Percentiles rank a stretch among this genome's conserved stretches.
These are phyloP conservation scores for Tragelaphus oryx DNA, from an alignment of 2,797 vertebrate genomes.

Conservation along the genomic window DNA sequence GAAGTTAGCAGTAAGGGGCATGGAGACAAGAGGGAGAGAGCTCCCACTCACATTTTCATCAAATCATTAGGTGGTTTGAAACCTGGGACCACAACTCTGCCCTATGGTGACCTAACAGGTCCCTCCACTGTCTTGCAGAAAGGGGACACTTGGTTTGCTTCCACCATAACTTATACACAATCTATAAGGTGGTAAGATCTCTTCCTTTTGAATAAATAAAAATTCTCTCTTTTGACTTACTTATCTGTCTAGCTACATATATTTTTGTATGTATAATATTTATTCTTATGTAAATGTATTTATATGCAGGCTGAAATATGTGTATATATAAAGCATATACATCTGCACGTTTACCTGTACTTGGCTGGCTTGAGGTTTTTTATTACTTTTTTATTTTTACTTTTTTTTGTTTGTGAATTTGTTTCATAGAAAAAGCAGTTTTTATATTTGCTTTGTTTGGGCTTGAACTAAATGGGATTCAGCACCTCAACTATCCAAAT, in stretches of 20 bases:
- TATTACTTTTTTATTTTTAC: neutral
- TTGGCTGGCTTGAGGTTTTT: neutral
- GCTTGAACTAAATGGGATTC: neutral
- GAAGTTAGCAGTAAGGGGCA: neutral
- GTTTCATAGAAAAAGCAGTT: neutral
- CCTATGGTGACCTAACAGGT: neutral
- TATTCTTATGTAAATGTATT: neutral
- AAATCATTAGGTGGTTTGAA: neutral
- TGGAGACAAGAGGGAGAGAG: too few species aligned
- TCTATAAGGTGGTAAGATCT: neutral
- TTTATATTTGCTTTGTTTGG: neutral
- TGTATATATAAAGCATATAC: neutral
- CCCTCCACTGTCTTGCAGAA: neutral
- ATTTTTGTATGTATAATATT: neutral
- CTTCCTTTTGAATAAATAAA: neutral
- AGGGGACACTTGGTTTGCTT: neutral
- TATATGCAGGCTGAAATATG: neutral
- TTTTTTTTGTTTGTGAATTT: neutral
- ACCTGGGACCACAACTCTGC: neutral
- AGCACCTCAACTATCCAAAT: neutral
- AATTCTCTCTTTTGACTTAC: neutral
- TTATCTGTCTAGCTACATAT: neutral
- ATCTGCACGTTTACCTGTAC: neutral
- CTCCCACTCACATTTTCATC: fast-evolving
- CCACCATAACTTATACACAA: neutral